Base-by-base conservation (phyloP, 2,888 invertebrate genomes). In the Argyresthia albistria region DNA sequence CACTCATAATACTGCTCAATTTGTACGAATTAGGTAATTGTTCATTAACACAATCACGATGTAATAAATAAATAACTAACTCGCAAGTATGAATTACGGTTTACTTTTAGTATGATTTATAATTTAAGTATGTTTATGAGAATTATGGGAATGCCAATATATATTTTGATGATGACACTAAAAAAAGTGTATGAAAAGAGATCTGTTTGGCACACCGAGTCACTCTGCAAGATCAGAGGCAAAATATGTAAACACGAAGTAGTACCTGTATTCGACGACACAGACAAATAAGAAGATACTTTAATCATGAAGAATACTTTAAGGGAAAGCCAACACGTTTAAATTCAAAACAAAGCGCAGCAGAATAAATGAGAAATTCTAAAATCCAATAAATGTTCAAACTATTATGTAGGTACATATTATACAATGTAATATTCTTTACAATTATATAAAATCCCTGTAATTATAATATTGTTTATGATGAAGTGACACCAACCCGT, bases 1-100 rank as follows among this genome's bases (percentile, higher is more conserved):
- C 86, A 86, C 84, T 81, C 78, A 48, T 87, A 87, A 87, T 87
- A 87, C 87, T 87, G 86, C 82, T 76, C 77, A 77, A 81, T 87
- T 86, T 87, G 87, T 86, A 87, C 87, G 80, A 82, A 83, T 81
- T 79, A 80, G 79, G 80, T 81, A 80, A 80, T 74, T 70, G 50
- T 54, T 69, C 63, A 73, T n/a, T n/a, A n/a, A 76, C 71, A 67
- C 70, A 75, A 71, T 70, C 61, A 50, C 50, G 43, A 50, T 16
- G 37, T 37, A 48, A 39, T 50, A 50, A 53, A 50, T 35, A 49
- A 46, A 53, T 53, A 46, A 53, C 47, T 35, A 35, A 36, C 35
- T 35, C 36, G 16, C 46, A 39, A 43, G 8, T 16, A 35, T 4
- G 16, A n/a, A 35, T 35, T 35, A 25, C 6, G 25, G 3, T 25